Percentiles rank a stretch among this genome's conserved stretches.
These are phyloP conservation scores for Eremophila alpestris DNA, from an alignment of 2,797 vertebrate species.

Conservation along the genomic window DNA sequence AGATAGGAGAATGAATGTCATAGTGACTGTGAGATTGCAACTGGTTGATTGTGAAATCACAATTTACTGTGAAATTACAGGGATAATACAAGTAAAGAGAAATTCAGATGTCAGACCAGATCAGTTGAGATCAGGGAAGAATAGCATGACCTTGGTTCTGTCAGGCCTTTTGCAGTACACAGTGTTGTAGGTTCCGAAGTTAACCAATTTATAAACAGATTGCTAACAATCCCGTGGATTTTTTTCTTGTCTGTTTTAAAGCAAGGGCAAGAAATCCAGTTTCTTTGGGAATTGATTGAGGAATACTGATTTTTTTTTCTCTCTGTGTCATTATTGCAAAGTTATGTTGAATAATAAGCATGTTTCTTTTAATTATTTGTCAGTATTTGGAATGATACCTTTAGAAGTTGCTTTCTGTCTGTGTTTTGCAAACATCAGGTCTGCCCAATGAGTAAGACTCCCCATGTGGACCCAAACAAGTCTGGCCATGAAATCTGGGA, in stretches of 20 bases:
- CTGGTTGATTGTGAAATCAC: background rate
- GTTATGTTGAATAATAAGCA: background rate
- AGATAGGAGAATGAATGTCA: background rate
- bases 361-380: background rate
- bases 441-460: conserved; percentile 93
- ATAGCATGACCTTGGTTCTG: background rate
- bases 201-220: background rate
- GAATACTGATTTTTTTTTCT: background rate
- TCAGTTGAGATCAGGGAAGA: background rate
- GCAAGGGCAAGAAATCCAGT: background rate
- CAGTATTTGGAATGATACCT: background rate
- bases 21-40: background rate
- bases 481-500: conserved; percentile 97
- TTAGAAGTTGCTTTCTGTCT: background rate
- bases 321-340: background rate
- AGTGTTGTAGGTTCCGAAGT: background rate
- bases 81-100: background rate
- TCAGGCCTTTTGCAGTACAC: background rate
- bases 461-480: conserved; percentile 89
- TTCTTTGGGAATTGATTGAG: background rate
- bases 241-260: background rate
- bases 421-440: conserved; percentile 78
- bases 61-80: background rate
- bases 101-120: background rate
- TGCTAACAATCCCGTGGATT: background rate